Conservation (phyloP, 2,888 invertebrate species). For the Rotaria magnacalcarata region DNA sequence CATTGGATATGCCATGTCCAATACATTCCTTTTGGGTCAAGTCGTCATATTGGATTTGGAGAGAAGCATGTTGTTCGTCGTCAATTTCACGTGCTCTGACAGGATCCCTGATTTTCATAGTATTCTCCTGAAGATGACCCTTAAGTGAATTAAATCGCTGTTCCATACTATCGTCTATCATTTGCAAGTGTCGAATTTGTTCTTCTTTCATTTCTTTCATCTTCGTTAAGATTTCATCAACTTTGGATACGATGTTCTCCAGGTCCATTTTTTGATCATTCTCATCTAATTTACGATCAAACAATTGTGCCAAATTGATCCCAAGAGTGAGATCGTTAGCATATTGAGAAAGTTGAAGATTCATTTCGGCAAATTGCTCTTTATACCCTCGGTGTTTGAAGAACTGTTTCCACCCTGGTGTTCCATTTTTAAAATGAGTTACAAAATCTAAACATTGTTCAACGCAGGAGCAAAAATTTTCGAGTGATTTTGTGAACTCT, state of each 20-base stretch:
- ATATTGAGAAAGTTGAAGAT: background rate
- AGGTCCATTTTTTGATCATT: background rate
- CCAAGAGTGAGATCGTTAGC: background rate
- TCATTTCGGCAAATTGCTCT: background rate
- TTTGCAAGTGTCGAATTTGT: background rate
- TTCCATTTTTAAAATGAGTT: background rate
- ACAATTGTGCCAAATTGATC: background rate
- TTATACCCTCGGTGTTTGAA: background rate
- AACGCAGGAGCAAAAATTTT: background rate
- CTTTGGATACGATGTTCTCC: background rate
- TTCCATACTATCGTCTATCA: background rate
- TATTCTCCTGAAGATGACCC: background rate
- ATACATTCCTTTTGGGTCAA: background rate
- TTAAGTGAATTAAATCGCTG: background rate
- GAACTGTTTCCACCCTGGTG: background rate
- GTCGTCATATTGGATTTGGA: background rate
- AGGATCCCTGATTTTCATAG: background rate
- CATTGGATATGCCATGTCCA: background rate
- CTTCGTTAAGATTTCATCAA: background rate
- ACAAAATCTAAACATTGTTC: background rate
- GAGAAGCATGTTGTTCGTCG: background rate
- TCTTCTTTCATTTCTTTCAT: background rate
- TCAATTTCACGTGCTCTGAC: background rate
- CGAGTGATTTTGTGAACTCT: background rate
- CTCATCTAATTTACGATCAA: background rate